A percentile compares a stretch with the other conserved stretches of the same genome.
phyloP scores from a whole-genome alignment of 2,113 vertebrate species.

The Microtus ochrogaster region DNA sequence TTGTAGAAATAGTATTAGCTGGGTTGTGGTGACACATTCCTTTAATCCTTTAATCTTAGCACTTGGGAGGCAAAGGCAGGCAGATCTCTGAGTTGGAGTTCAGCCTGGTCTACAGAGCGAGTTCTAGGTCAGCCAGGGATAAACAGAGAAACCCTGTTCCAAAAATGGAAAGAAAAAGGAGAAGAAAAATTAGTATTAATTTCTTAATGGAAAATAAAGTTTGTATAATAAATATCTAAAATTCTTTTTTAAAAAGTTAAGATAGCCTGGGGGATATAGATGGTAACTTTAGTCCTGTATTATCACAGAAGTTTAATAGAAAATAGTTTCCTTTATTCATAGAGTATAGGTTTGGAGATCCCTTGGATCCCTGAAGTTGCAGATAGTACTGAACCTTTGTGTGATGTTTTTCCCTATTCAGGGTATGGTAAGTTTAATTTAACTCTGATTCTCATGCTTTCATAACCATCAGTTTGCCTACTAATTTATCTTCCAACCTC shows the following conservation, averaged over 20 bases:
- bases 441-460: neutral
- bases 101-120: neutral
- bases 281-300: neutral
- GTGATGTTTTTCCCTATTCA: neutral
- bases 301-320: slow-evolving; percentile 13
- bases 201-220: slow-evolving; percentile 44
- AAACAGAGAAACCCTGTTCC: neutral
- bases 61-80: too few relatives aligned
- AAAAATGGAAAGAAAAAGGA: too few relatives aligned
- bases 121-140: neutral
- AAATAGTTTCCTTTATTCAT: neutral
- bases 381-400: neutral
- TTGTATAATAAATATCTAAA: neutral
- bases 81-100: too few relatives aligned
- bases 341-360: neutral
- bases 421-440: neutral
- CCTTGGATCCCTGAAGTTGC: neutral
- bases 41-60: too few relatives aligned
- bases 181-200: neutral
- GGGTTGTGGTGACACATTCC: neutral
- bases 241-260: neutral
- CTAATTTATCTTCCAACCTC: neutral
- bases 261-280: neutral
- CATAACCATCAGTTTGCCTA: neutral
- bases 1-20: neutral